Percentiles rank a stretch among this genome's conserved stretches.
Conservation (phyloP, 2,888 invertebrate genomes). For the Agapetus fuscipes region DNA sequence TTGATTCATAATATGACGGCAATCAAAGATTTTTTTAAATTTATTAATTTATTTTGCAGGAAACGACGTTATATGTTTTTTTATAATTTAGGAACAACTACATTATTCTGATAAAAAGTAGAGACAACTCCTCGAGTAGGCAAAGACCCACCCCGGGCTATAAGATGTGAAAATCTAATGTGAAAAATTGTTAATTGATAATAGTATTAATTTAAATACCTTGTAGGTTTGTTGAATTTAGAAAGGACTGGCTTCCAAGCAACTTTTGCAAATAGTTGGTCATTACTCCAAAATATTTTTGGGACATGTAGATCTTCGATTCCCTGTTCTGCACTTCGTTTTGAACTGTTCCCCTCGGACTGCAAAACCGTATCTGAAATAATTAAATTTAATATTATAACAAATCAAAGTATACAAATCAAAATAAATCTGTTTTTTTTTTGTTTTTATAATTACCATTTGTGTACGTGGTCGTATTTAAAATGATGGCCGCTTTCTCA, state of each 20-base stretch:
- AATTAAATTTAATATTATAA: conserved; percentile 1
- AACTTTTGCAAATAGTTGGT: conserved; percentile 29
- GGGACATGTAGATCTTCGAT: conserved; percentile 29
- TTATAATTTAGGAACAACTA: no score
- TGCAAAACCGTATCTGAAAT: conserved; percentile 13
- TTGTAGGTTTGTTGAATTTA: conserved; percentile 21
- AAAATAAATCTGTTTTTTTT: no score
- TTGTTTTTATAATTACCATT: conserved; percentile 26
- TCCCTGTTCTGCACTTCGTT: conserved; percentile 21
- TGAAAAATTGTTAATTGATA: no score
- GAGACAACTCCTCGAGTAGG: no score
- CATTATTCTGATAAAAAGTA: no score
- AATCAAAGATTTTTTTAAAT: no score
- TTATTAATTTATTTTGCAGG: no score
- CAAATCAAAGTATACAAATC: no score
- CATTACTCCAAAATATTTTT: conserved; percentile 28
- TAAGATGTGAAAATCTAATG: no score
- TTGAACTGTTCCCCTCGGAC: conserved; percentile 16
- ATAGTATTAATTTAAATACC: conserved; percentile 9
- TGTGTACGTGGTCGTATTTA: conserved; percentile 54
- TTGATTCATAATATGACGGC: no score
- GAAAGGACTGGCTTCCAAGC: conserved; percentile 27
- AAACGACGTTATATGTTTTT: no score
- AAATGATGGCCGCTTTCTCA: conserved; percentile 58
- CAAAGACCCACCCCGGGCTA: no score